These are phyloP conservation scores for Simalia tracyae DNA, from an alignment of 2,797 vertebrate species.

Conservation along the genomic window DNA sequence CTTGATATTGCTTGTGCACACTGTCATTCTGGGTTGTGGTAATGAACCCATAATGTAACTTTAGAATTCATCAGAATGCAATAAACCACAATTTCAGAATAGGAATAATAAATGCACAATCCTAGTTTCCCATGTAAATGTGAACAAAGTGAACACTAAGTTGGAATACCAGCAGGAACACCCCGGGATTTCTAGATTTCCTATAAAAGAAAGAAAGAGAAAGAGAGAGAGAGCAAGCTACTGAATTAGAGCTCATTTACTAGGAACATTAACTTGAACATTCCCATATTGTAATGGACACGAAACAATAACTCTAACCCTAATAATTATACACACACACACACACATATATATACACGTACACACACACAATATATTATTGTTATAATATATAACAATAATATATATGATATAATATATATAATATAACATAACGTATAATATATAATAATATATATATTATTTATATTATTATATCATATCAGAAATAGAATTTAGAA, in stretches of 20 bases:
- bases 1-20: neutral
- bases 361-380: neutral
- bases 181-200: constrained; percentile 1
- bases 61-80: constrained; percentile 13
- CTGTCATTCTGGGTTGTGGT: neutral
- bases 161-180: constrained; percentile 29
- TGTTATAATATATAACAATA: neutral
- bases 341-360: too few species aligned
- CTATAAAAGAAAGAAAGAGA: constrained; percentile 8
- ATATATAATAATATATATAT: too few species aligned
- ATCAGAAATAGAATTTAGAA: constrained; percentile 31
- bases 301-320: neutral
- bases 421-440: too few species aligned
- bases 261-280: constrained; percentile 7
- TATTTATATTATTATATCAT: constrained; percentile 20
- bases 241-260: neutral
- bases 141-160: constrained; percentile 20
- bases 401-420: neutral
- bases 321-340: too few species aligned
- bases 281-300: constrained; percentile 7
- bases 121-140: constrained; percentile 16
- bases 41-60: neutral
- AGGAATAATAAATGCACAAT: constrained; percentile 30
- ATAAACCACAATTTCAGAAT: constrained; percentile 23
- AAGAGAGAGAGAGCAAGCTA: neutral